A percentile compares a stretch with the other conserved stretches of the same genome.
Evolutionary conservation across 2,113 vertebrate species (phyloP).

Genomic region (Columba janthina): DNA sequence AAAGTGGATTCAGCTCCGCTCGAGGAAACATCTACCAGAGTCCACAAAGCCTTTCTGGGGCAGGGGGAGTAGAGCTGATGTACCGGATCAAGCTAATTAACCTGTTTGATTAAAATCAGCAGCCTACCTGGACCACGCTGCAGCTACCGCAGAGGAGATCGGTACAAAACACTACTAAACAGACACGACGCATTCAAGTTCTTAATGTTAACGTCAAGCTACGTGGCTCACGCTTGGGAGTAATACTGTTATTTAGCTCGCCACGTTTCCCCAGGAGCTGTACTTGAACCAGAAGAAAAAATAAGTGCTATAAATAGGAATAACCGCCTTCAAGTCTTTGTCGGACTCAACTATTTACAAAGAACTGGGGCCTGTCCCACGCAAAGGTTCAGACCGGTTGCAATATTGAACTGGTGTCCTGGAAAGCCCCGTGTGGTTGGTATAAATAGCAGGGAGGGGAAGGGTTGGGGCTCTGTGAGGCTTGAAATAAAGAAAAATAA

Average conservation of each 20-base stretch:
- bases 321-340: background rate
- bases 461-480: background rate
- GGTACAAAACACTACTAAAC: background rate
- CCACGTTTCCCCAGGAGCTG: background rate
- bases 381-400: background rate
- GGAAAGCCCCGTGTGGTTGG: background rate
- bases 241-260: rapidly evolving
- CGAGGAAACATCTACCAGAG: background rate
- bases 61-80: rapidly evolving
- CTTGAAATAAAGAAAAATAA: background rate
- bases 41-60: background rate
- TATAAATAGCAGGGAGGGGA: rapidly evolving
- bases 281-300: background rate
- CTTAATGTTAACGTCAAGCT: background rate
- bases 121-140: background rate
- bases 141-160: background rate
- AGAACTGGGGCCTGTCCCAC: background rate
- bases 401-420: background rate
- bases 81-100: background rate
- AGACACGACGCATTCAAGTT: background rate
- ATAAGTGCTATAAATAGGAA: background rate
- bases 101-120: rapidly evolving
- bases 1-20: background rate
- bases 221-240: background rate
- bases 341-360: background rate